These are phyloP conservation scores for Phrynocephalus forsythii DNA, from an alignment of 2,797 vertebrate genomes.

Conservation along the genomic window DNA sequence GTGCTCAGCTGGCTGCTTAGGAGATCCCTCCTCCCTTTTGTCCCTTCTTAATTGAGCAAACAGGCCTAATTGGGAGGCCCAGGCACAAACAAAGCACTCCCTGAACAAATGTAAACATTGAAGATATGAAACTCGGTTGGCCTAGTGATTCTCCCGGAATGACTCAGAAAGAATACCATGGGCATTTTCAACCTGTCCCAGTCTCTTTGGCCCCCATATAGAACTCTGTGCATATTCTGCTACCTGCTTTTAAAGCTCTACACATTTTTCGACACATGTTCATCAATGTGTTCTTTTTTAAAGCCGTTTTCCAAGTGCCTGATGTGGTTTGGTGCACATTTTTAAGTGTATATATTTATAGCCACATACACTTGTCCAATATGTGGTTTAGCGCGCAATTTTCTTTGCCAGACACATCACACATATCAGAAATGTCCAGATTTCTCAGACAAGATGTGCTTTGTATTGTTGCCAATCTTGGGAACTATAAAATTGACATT, in stretches of 20 bases:
- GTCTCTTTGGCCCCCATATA: neutral
- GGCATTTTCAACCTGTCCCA: neutral
- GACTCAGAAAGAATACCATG: neutral
- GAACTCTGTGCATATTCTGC: neutral
- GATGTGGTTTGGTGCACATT: neutral
- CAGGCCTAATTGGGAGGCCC: slow-evolving; percentile 40
- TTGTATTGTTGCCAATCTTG: neutral
- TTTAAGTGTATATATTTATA: neutral
- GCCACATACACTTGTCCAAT: neutral
- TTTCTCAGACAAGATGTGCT: neutral
- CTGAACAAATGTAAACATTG: neutral
- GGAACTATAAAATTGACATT: neutral
- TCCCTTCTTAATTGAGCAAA: slow-evolving; percentile 50
- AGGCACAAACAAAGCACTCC: slow-evolving; percentile 54
- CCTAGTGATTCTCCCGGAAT: neutral
- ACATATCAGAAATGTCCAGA: too few relatives aligned
- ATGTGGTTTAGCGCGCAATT: neutral
- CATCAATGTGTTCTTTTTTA: neutral
- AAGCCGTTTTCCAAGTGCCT: neutral
- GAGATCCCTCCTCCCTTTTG: slow-evolving; percentile 49
- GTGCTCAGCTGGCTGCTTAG: slow-evolving; percentile 63
- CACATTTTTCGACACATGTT: neutral
- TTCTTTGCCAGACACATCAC: neutral
- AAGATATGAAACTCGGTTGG: neutral
- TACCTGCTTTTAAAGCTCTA: neutral